Evolutionary conservation across 2,888 invertebrate genomes (phyloP).

Genomic region (Herminia tarsipennalis): DNA sequence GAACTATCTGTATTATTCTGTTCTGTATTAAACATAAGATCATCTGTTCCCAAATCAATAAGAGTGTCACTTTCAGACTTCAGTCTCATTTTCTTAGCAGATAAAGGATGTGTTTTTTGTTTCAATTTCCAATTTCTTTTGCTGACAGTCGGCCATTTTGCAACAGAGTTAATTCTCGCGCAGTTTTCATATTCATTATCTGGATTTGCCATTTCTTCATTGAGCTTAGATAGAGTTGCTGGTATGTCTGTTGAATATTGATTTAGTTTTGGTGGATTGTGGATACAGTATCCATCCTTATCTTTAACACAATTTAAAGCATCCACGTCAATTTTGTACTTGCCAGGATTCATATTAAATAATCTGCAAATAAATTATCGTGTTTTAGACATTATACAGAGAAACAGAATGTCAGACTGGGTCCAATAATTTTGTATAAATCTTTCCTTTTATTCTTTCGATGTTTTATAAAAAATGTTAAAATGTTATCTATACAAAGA

Average conservation of each 20-base stretch:
- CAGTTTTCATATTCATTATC: constrained; percentile 65
- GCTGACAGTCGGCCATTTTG: constrained; percentile 68
- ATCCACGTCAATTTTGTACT: constrained; percentile 71
- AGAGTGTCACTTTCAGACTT: constrained; percentile 53
- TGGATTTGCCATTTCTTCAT: constrained; percentile 45
- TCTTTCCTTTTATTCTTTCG: too few relatives aligned
- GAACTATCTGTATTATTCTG: constrained; percentile 1
- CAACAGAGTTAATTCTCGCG: constrained; percentile 66
- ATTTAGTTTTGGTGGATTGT: constrained; percentile 57
- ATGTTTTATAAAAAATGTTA: too few relatives aligned
- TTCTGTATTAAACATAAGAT: constrained; percentile 34
- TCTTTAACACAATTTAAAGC: constrained; percentile 74
- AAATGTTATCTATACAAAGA: too few relatives aligned
- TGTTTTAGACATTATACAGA: too few relatives aligned
- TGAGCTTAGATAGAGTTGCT: constrained; percentile 46
- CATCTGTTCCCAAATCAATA: constrained; percentile 63
- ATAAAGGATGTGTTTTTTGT: constrained; percentile 50
- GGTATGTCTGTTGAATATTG: too few relatives aligned
- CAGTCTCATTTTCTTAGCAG: constrained; percentile 66
- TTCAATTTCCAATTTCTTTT: constrained; percentile 70
- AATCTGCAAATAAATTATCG: constrained; percentile 55
- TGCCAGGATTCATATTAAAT: constrained; percentile 72
- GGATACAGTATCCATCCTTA: constrained; percentile 69
- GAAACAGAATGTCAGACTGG: too few relatives aligned
- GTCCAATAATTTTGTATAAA: too few relatives aligned